Evolutionary conservation across 2,797 vertebrate species (phyloP), one percentile per base, ranked within the genome.

Genomic region (Girardinus metallicus): DNA sequence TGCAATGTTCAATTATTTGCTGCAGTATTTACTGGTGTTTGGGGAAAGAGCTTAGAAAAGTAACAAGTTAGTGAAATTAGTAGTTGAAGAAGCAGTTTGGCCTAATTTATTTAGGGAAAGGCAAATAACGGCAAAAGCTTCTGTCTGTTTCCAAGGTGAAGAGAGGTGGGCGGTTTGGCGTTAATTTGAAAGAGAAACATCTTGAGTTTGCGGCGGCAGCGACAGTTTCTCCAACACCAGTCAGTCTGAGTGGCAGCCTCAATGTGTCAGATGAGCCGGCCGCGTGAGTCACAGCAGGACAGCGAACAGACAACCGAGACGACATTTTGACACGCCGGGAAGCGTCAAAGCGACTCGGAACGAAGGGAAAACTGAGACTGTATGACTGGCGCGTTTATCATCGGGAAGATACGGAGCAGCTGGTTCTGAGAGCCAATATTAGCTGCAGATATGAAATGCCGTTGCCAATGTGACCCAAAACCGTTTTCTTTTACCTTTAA

Each of bases 201-300:
- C 74, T 76, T 73, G 26, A 31, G 70, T 87, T 70, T 77, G 80
- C 78, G 79, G 86, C 26, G 87, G 81, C 85, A 29, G 15, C 16
- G 62, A 80, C 89, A 86, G 92, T 74, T 93, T 91, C 80, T 89
- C 89, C 86, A 81, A 89, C 89, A 89, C 85, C 82, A 82, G 87
- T 86, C 89, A 80, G 72, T 91, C 85, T 75, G 70, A 77, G 82
- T 51, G 80, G 78, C 88, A 74, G 82, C 80, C 75, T 79, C 73
- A 81, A 92, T 89, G 89, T 86, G 89, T 92, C 91, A 83, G 89
- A 93, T 78, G 80, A 66, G 81, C 29, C 34, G 80, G 81, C 80
- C 77, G 70, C 78, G 57, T 66, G 49, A 86, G 76, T 88, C 87
- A 75, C 44, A 16, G 78, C 83, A 16, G 16, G 77, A 80, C 87